A percentile compares a stretch with the other conserved stretches of the same genome.
Evolutionary conservation across 2,113 vertebrate genomes (phyloP).

Genomic region (Lanius collurio): DNA sequence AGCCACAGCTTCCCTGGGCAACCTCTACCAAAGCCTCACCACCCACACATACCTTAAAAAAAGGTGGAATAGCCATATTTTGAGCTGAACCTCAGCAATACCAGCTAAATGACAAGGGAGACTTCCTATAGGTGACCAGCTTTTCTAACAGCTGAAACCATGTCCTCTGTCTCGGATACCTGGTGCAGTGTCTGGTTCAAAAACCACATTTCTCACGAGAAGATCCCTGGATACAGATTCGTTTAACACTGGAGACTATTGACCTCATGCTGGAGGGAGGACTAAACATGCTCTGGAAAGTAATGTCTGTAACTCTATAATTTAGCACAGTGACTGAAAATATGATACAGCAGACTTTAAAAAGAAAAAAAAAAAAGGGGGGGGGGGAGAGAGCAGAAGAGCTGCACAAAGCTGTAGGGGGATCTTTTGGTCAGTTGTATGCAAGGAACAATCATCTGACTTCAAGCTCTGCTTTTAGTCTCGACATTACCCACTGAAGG

Average conservation of each 20-base stretch:
- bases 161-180: background rate
- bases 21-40: background rate
- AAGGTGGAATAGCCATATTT: background rate
- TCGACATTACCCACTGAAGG: background rate
- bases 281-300: background rate
- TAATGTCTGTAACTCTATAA: background rate
- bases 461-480: background rate
- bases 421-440: background rate
- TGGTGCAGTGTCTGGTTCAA: background rate
- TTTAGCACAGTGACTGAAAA: background rate
- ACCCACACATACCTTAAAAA: background rate
- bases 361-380: background rate
- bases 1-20: background rate
- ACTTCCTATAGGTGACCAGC: background rate
- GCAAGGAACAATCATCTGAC: background rate
- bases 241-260: background rate
- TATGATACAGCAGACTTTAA: background rate
- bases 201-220: background rate
- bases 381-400: background rate
- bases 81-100: background rate
- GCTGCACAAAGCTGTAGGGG: background rate
- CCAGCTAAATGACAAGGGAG: background rate
- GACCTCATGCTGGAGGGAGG: background rate
- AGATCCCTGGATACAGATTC: background rate
- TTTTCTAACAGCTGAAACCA: background rate